Evolutionary conservation across 2,113 vertebrate genomes (phyloP).

Genomic region (Perccottus glenii): DNA sequence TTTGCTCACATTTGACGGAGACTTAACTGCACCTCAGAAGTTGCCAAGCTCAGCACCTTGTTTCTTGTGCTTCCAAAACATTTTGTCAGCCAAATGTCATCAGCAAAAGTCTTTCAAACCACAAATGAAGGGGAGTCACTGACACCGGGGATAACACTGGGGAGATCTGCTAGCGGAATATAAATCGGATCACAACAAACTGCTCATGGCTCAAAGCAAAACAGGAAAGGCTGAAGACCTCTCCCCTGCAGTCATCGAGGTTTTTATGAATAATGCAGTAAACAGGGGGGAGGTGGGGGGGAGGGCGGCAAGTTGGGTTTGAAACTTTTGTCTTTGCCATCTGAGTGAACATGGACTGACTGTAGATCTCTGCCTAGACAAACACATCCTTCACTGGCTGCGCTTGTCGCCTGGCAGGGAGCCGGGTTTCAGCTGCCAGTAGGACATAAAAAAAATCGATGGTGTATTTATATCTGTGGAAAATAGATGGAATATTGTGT

Average conservation of each 20-base stretch:
- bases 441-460: not conserved
- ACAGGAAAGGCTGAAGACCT: conserved; percentile 33
- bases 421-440: not conserved
- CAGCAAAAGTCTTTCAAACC: not conserved
- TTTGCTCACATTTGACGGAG: too few relatives aligned
- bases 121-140: not conserved
- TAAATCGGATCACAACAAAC: conserved; percentile 24
- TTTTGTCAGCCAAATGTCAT: not conserved
- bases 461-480: not conserved
- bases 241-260: conserved; percentile 21
- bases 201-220: conserved; percentile 22
- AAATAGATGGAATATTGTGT: conserved; percentile 8
- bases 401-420: conserved; percentile 22
- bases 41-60: too few relatives aligned
- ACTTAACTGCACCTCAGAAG: too few relatives aligned
- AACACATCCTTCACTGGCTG: conserved; percentile 37
- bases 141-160: not conserved
- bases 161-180: not conserved
- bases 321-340: conserved; percentile 59
- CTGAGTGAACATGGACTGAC: conserved; percentile 54
- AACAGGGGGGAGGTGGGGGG: conserved; percentile 8
- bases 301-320: conserved; percentile 49
- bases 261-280: conserved; percentile 60
- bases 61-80: not conserved
- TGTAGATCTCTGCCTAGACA: conserved; percentile 57